These are phyloP conservation scores for Parotia lawesii DNA, from an alignment of 2,113 vertebrate genomes.

Conservation along the genomic window DNA sequence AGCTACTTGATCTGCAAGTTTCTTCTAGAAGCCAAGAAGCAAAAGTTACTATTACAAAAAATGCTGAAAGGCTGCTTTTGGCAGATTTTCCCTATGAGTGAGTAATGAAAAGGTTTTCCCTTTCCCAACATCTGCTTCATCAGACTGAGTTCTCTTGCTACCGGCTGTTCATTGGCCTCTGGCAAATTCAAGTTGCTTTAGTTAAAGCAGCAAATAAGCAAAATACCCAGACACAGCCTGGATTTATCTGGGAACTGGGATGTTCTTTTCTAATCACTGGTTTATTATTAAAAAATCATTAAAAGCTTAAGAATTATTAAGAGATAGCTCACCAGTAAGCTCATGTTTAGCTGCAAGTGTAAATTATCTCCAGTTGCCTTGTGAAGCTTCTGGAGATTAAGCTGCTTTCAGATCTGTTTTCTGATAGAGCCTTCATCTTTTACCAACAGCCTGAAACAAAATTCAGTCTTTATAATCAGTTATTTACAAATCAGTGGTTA, in stretches of 20 bases:
- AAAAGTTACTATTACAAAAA: not conserved
- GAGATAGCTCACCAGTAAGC: conserved; percentile 9
- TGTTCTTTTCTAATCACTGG: not conserved
- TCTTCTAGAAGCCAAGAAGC: not conserved
- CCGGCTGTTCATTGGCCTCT: not conserved
- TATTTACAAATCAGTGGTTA: conserved; percentile 18
- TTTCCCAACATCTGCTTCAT: conserved; percentile 27
- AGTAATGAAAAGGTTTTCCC: conserved; percentile 22
- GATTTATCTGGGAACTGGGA: not conserved
- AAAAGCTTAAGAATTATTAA: conserved; percentile 39
- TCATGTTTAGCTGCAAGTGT: conserved; percentile 6
- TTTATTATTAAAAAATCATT: conserved; percentile 55
- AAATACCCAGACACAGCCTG: not conserved
- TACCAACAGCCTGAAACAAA: conserved; percentile 27
- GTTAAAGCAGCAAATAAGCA: conserved; percentile 1
- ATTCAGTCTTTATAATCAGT: not conserved
- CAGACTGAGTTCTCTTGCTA: not conserved
- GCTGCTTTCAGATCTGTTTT: conserved; percentile 30
- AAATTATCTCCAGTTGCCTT: conserved; percentile 19
- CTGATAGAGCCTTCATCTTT: conserved; percentile 13
- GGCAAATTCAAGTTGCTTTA: conserved; percentile 21
- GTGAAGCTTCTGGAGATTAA: not conserved
- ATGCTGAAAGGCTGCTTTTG: not conserved
- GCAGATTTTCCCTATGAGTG: not conserved
- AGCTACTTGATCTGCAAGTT: not conserved